Percentiles rank a stretch among this genome's conserved stretches.
These are phyloP conservation scores for Strongylocentrotus purpuratus DNA, from an alignment of 35 echinoderm and acorn worm genomes.

Conservation along the genomic window DNA sequence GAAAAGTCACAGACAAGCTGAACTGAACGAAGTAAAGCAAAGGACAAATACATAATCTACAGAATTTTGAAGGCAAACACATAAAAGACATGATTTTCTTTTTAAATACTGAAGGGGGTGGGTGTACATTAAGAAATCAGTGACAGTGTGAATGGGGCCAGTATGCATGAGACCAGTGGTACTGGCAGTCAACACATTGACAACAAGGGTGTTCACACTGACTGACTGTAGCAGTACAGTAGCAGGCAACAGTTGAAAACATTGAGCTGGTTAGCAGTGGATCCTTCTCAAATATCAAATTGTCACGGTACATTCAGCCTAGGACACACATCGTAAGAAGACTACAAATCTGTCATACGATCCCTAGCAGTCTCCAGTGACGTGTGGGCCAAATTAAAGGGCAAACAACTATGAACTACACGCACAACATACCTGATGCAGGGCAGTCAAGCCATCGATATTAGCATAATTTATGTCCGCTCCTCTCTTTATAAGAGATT, in stretches of 20 bases:
- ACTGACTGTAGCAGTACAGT: background rate
- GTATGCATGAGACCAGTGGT: too few relatives aligned
- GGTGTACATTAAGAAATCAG: background rate
- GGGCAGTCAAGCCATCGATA: slow-evolving; percentile 97
- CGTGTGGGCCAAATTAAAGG: slow-evolving; percentile 51
- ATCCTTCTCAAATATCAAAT: background rate
- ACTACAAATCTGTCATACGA: slow-evolving; percentile 29
- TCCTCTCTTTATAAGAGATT: slow-evolving; percentile 76
- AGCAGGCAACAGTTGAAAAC: background rate
- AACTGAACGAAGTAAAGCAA: too few relatives aligned
- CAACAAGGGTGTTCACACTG: background rate
- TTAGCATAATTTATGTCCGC: slow-evolving; percentile 99
- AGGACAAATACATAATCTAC: too few relatives aligned
- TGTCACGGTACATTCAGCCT: slow-evolving; percentile 27
- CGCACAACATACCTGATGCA: slow-evolving; percentile 93
- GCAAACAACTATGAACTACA: slow-evolving; percentile 55
- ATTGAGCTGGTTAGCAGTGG: background rate
- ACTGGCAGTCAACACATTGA: background rate
- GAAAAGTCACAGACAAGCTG: too few relatives aligned
- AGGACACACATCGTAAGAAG: slow-evolving; percentile 15
- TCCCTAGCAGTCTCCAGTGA: slow-evolving; percentile 26
- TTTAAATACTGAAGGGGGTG: background rate
- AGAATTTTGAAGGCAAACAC: too few relatives aligned
- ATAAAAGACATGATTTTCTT: too few relatives aligned
- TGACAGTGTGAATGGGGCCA: background rate